These are phyloP conservation scores for Cercocebus atys DNA, from an alignment of 2,113 vertebrate genomes.

Conservation along the genomic window DNA sequence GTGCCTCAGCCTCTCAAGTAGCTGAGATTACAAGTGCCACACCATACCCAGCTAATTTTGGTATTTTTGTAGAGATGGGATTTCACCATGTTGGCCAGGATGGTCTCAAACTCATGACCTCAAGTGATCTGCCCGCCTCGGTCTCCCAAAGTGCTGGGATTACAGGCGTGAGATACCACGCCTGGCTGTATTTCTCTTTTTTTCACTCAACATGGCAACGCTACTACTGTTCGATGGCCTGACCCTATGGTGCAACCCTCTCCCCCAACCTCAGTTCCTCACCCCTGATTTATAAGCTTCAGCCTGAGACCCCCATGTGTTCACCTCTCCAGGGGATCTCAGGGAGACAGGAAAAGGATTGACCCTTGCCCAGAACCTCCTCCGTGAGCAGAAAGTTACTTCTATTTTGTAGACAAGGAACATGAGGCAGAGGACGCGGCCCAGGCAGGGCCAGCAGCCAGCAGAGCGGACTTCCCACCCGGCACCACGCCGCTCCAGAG, in stretches of 20 bases:
- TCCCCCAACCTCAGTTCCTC: not conserved
- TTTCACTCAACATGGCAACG: not conserved
- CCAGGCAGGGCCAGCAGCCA: not conserved
- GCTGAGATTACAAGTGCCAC: too few relatives aligned
- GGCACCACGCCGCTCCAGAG: not conserved
- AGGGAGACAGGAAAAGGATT: not conserved
- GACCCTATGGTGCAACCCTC: accelerated
- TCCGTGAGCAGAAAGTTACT: not conserved
- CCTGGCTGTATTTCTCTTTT: not conserved
- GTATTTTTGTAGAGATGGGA: too few relatives aligned
- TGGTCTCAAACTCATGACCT: too few relatives aligned
- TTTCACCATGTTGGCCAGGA: too few relatives aligned
- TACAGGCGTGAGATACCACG: too few relatives aligned
- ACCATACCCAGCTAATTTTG: too few relatives aligned
- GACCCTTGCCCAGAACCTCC: not conserved
- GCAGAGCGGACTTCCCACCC: not conserved
- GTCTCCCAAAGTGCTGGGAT: too few relatives aligned
- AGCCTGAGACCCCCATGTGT: not conserved
- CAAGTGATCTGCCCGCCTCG: too few relatives aligned
- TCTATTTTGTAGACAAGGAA: not conserved
- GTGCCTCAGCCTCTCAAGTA: too few relatives aligned
- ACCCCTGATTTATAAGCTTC: not conserved
- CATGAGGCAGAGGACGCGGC: not conserved
- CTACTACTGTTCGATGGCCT: not conserved
- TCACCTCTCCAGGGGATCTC: not conserved